These are phyloP conservation scores for Diacarnus erythraeanus DNA, from an alignment of 37 sponge, comb jelly and placozoan species.

Conservation along the genomic window DNA sequence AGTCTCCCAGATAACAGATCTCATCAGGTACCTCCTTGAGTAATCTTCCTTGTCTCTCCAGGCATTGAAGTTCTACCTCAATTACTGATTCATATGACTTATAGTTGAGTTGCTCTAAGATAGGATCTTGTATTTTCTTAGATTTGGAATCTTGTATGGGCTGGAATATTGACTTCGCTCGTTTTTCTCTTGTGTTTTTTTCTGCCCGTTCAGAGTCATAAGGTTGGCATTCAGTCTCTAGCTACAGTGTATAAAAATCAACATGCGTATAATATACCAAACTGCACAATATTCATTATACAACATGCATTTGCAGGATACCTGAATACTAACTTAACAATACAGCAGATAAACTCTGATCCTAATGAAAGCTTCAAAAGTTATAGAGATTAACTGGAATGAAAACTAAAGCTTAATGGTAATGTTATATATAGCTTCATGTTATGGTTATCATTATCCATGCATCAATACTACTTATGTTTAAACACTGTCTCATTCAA, in stretches of 20 bases:
- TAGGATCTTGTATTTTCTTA: background rate
- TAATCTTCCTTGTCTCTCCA: conserved; percentile 5
- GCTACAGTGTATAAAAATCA: background rate
- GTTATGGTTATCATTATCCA: no score
- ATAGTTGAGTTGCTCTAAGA: background rate
- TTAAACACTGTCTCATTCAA: no score
- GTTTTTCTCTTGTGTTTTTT: background rate
- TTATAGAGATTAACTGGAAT: no score
- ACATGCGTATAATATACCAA: no score
- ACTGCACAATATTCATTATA: no score
- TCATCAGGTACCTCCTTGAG: conserved; percentile 24
- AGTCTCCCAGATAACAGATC: conserved; percentile 37
- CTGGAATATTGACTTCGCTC: background rate
- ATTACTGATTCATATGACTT: background rate
- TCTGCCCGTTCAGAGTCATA: background rate
- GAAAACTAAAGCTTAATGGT: no score
- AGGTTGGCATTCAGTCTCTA: background rate
- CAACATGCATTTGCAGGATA: no score
- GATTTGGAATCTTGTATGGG: background rate
- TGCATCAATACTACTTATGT: no score
- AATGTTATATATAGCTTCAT: no score
- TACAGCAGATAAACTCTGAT: no score
- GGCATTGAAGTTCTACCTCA: conserved; percentile 15
- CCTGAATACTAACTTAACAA: no score
- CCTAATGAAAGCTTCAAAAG: no score